Evolutionary conservation across 1,140 invertebrate genomes (phyloP).

Genomic region (Campoletis sonorensis): DNA sequence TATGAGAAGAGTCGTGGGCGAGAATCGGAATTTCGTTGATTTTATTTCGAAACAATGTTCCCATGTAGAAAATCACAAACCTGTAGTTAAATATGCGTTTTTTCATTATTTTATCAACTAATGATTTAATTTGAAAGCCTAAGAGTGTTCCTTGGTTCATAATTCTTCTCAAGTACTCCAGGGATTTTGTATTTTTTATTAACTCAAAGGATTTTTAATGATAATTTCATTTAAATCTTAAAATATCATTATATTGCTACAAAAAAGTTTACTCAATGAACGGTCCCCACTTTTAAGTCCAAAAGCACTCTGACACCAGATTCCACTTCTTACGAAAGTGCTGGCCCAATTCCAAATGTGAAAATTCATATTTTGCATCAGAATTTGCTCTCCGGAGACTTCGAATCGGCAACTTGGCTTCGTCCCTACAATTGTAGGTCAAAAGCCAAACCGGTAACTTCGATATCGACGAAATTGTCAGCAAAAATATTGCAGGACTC

Average conservation of each 20-base stretch:
- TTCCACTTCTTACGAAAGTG: constrained; percentile 68
- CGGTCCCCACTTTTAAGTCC: constrained; percentile 73
- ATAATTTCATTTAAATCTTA: too few species aligned
- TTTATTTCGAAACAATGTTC: too few species aligned
- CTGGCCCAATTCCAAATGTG: constrained; percentile 65
- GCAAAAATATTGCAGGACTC: constrained; percentile 50
- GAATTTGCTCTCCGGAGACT: constrained; percentile 49
- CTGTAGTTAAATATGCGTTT: too few species aligned
- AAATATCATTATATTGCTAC: not conserved
- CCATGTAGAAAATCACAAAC: too few species aligned
- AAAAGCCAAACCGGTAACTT: constrained; percentile 65
- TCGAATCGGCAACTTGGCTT: constrained; percentile 52
- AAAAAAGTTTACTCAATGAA: constrained; percentile 70
- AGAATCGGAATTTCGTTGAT: too few species aligned
- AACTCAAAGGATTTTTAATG: too few species aligned
- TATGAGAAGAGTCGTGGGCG: not conserved
- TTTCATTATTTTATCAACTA: too few species aligned
- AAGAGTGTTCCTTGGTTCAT: too few species aligned
- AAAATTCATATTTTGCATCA: constrained; percentile 49
- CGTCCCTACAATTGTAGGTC: constrained; percentile 72
- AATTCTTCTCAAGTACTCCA: too few species aligned
- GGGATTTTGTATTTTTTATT: too few species aligned
- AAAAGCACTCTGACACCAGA: constrained; percentile 73
- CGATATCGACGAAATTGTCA: constrained; percentile 56
- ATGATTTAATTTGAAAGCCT: too few species aligned